These are phyloP conservation scores for Thunnus albacares DNA, from an alignment of 2,797 vertebrate genomes.

Conservation along the genomic window DNA sequence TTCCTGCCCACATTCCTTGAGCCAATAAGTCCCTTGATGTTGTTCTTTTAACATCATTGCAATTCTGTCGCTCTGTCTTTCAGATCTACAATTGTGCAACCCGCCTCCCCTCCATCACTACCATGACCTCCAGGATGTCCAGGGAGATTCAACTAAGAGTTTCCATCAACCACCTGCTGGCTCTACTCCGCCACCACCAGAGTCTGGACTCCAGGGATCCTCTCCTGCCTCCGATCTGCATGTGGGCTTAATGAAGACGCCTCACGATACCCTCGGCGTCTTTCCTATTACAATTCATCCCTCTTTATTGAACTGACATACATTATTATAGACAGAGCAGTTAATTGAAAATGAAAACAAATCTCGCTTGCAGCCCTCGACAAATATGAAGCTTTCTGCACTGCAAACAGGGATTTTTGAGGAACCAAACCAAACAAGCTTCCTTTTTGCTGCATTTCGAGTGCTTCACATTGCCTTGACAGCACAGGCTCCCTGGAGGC, in stretches of 20 bases:
- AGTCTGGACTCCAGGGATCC: not conserved
- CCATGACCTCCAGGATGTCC: not conserved
- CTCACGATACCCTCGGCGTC: not conserved
- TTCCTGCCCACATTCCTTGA: not conserved
- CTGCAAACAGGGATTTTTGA: not conserved
- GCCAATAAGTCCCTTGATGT: not conserved
- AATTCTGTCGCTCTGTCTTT: not conserved
- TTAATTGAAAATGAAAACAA: not conserved
- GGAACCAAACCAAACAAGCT: conserved; percentile 22
- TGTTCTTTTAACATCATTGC: conserved; percentile 10
- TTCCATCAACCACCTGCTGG: conserved; percentile 48
- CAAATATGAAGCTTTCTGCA: not conserved
- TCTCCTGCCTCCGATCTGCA: conserved; percentile 3
- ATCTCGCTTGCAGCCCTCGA: not conserved
- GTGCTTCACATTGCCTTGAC: conserved; percentile 58
- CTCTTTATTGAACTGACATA: not conserved
- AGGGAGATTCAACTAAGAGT: conserved; percentile 9
- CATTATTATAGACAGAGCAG: not conserved
- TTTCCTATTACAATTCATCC: not conserved
- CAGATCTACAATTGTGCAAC: not conserved
- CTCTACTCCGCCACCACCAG: conserved; percentile 13
- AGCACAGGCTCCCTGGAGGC: conserved; percentile 65
- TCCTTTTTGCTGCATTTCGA: conserved; percentile 35
- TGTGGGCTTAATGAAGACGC: not conserved
- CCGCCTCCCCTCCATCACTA: not conserved